phyloP scores from a whole-genome alignment of 1,140 invertebrate genomes.

The Platyura marginata region DNA sequence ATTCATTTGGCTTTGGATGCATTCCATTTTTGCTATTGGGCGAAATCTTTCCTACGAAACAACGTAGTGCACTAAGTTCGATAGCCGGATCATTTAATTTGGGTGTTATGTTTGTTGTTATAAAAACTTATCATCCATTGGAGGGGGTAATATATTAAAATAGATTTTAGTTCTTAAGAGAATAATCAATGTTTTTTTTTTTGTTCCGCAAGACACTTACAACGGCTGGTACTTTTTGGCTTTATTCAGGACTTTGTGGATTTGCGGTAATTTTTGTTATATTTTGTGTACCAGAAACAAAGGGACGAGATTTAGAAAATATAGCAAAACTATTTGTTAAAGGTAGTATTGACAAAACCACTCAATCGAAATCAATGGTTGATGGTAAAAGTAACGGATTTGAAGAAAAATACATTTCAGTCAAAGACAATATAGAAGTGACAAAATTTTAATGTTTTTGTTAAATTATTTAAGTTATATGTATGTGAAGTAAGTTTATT shows the following conservation, averaged over 20 bases:
- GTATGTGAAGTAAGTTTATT: background rate
- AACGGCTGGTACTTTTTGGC: constrained; percentile 47
- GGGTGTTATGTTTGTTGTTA: constrained; percentile 63
- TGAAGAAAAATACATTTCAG: too few relatives aligned
- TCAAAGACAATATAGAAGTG: too few relatives aligned
- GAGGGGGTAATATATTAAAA: constrained; percentile 18
- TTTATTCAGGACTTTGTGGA: constrained; percentile 53
- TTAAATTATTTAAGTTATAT: background rate
- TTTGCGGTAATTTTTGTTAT: constrained; percentile 39
- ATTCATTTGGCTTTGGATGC: constrained; percentile 62
- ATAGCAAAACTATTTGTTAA: constrained; percentile 19
- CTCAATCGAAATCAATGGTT: too few relatives aligned
- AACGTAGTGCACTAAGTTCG: constrained; percentile 54
- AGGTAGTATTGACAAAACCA: too few relatives aligned
- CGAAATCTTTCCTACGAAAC: constrained; percentile 52
- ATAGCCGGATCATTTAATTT: constrained; percentile 62
- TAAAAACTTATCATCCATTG: constrained; percentile 37
- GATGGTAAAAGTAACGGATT: too few relatives aligned
- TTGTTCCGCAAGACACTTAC: constrained; percentile 23
- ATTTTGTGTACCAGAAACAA: constrained; percentile 47
- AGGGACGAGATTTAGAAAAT: constrained; percentile 45
- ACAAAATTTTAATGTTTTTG: background rate
- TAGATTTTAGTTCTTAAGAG: too few relatives aligned
- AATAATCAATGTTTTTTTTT: too few relatives aligned
- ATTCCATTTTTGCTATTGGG: constrained; percentile 61